Evolutionary conservation across 2,113 vertebrate genomes (phyloP).

Genomic region (Rhinopomastus cyanomelas): DNA sequence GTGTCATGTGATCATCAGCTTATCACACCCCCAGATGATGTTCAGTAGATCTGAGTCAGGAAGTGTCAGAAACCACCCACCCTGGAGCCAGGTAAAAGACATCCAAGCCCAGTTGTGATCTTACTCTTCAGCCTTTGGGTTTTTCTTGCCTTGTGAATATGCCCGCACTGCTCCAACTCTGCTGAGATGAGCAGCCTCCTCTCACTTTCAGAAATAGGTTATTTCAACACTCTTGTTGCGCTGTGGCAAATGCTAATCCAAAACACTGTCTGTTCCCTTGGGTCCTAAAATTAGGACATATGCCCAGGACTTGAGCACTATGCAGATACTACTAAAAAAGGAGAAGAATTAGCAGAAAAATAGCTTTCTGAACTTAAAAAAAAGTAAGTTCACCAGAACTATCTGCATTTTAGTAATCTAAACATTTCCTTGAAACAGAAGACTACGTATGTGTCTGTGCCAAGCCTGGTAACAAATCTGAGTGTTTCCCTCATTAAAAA

Average conservation of each 20-base stretch:
- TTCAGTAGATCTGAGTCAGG: neutral
- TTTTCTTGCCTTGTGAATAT: neutral
- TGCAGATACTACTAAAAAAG: neutral
- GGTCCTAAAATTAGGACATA: neutral
- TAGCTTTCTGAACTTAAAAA: neutral
- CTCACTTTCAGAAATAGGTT: neutral
- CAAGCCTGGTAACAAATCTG: neutral
- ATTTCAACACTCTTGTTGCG: neutral
- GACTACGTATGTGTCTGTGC: neutral
- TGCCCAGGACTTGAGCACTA: neutral
- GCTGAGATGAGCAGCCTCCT: neutral
- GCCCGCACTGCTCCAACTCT: neutral
- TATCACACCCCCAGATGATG: neutral
- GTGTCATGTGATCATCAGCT: neutral
- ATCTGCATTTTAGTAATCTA: neutral
- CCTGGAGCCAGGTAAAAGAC: neutral
- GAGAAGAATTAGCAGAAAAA: neutral
- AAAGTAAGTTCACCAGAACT: neutral
- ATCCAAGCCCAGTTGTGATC: neutral
- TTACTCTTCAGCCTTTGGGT: neutral
- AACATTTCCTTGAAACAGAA: neutral
- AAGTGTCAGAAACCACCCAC: neutral
- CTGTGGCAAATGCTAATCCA: neutral
- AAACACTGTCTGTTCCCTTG: neutral
- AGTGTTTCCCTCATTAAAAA: neutral